These are phyloP conservation scores for Epinotia bilunana DNA, from an alignment of 2,888 invertebrate genomes.

Conservation along the genomic window DNA sequence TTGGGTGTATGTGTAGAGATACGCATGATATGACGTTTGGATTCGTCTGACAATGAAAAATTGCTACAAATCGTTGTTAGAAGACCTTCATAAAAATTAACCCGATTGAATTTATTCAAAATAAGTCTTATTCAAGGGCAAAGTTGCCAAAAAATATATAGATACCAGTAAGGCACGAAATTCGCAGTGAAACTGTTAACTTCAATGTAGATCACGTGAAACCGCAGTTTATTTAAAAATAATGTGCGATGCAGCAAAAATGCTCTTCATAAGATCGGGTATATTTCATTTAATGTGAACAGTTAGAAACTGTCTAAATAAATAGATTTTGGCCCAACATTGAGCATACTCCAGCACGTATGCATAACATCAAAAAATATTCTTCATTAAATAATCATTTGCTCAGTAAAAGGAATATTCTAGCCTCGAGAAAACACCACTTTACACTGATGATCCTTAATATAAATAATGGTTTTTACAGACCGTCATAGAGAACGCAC, in stretches of 20 bases:
- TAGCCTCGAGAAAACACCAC: conserved; percentile 68
- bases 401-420: conserved; percentile 51
- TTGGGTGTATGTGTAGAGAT: too few species aligned
- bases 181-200: conserved; percentile 8
- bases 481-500: conserved; percentile 37
- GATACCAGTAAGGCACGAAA: not conserved
- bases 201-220: conserved; percentile 1
- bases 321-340: conserved; percentile 58
- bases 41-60: too few species aligned
- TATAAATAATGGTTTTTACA: conserved; percentile 70
- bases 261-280: conserved; percentile 24
- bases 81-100: too few species aligned
- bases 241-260: conserved; percentile 30
- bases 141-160: too few species aligned
- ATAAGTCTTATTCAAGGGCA: not conserved
- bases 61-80: too few species aligned
- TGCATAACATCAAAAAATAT: conserved; percentile 48
- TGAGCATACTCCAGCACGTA: conserved; percentile 44
- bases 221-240: conserved; percentile 1
- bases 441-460: conserved; percentile 75
- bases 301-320: conserved; percentile 37
- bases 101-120: too few species aligned
- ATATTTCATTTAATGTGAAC: conserved; percentile 29
- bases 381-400: conserved; percentile 39
- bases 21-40: too few species aligned